Base-by-base conservation (phyloP, 2,888 invertebrate species). In the Platycheirus rosarum region DNA sequence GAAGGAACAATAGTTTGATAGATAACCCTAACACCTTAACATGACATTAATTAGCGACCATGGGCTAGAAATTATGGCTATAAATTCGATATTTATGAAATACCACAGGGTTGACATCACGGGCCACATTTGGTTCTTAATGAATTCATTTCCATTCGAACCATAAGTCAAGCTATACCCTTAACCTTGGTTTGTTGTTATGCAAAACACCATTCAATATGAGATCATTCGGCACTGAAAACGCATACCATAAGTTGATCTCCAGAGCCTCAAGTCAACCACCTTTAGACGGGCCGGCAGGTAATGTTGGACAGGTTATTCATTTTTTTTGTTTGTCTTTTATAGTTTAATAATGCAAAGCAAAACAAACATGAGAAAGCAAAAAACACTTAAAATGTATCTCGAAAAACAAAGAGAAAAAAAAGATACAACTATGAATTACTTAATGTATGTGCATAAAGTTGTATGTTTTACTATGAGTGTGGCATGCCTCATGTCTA, bases 121-220 rank as follows among this genome's bases (percentile, higher is more conserved):
- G 16, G 65, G 60, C 79, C 65, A 35, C 53, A 71, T 75, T 60
- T 46, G 51, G 35, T 66, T 60, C 48, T 60, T 51, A 26, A 23
- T 51, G 9, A 71, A 51, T 20, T 62, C 40, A 26, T 20, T 23
- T 37, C 20, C 29, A 46, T 65, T 0, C 14, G 7, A 32, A 1
- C 9, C 9, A n/a, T 18, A 13, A 23, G n/a, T 20, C 2, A 46
- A 73, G 20, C 80, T 70, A 40, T 71, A 71, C 65, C 80, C 76
- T 80, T 76, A 75, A 71, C 80, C 80, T 80, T 80, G 79, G 37
- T 35, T 37, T 40, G 14, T 66, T 62, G 46, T 70, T 76, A 80
- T 80, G 80, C 75, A 80, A 76, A 78, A 80, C 11, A 40, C 46
- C 60, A 65, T 40, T 18, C 57, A 48, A 55, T 65, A 74, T 63